A percentile compares a stretch with the other conserved stretches of the same genome.
phyloP scores from a whole-genome alignment of 2,113 vertebrate genomes.

The Dryoscopus gambensis region DNA sequence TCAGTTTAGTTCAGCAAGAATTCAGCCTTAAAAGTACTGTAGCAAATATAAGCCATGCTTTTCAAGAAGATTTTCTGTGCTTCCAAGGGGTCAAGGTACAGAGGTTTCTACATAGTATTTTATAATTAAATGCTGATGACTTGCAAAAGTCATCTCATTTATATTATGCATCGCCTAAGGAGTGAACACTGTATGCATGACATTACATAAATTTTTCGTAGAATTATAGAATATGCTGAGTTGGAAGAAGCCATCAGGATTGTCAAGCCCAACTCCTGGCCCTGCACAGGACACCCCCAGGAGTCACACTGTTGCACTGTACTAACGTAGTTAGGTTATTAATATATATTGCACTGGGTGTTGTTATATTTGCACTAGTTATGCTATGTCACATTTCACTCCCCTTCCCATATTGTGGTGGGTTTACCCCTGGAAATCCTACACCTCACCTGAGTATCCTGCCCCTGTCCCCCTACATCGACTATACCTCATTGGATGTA shows the following conservation, averaged over 20 bases:
- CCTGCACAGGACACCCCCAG: background rate
- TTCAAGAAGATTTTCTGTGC: background rate
- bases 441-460: too few species aligned
- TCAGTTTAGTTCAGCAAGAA: background rate
- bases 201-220: background rate
- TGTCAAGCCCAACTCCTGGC: background rate
- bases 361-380: too few species aligned
- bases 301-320: too few species aligned
- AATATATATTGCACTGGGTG: too few species aligned
- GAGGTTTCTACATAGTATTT: background rate
- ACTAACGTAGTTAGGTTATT: too few species aligned
- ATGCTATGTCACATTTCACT: too few species aligned
- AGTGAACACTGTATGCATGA: background rate
- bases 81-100: background rate
- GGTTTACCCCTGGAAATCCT: too few species aligned
- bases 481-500: too few species aligned
- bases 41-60: background rate
- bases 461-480: too few species aligned
- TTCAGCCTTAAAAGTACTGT: background rate
- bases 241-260: background rate
- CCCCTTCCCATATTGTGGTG: too few species aligned
- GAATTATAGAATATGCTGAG: background rate
- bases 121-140: background rate
- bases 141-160: background rate
- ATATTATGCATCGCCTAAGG: background rate